A percentile compares a stretch with the other conserved stretches of the same genome.
Conservation (phyloP, 92 coral and sea anemone species). For the Epizoanthus scotinus region DNA sequence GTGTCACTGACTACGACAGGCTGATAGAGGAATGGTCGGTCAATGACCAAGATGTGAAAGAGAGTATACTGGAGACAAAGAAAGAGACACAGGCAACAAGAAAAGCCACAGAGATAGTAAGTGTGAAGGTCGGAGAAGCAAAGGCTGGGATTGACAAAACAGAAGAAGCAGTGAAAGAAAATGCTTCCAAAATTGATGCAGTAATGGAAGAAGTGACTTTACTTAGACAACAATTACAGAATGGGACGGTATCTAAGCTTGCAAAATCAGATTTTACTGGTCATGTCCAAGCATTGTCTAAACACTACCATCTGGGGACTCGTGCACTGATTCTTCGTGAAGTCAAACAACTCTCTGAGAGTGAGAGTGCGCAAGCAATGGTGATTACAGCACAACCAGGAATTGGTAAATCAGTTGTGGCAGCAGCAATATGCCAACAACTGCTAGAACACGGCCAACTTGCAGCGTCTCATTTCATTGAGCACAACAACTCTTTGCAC, state of each 20-base stretch:
- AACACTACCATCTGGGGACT: constrained; percentile 46
- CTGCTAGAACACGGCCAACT: constrained; percentile 21
- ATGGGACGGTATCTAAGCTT: constrained; percentile 19
- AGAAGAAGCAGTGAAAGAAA: no score
- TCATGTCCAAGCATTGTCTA: constrained; percentile 24
- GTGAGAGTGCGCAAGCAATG: constrained; percentile 40
- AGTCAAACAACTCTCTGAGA: constrained; percentile 32
- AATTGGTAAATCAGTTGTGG: constrained; percentile 63
- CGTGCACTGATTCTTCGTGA: constrained; percentile 51
- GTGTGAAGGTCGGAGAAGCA: no score
- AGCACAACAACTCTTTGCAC: constrained; percentile 44
- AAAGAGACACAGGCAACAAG: no score
- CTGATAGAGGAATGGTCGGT: not conserved
- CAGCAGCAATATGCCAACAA: constrained; percentile 45
- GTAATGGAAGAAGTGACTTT: not conserved
- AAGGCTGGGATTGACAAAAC: no score
- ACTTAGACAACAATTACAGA: no score
- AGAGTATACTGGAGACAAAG: no score
- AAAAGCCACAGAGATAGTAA: no score
- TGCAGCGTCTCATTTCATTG: constrained; percentile 55
- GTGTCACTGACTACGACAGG: not conserved
- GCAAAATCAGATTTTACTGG: constrained; percentile 49
- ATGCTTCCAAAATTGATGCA: no score
- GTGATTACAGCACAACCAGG: constrained; percentile 56
- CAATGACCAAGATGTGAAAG: not conserved